Evolutionary conservation across 2,888 invertebrate species (phyloP), one percentile per base, ranked within the genome.

Genomic region (Strigamia crassipes): DNA sequence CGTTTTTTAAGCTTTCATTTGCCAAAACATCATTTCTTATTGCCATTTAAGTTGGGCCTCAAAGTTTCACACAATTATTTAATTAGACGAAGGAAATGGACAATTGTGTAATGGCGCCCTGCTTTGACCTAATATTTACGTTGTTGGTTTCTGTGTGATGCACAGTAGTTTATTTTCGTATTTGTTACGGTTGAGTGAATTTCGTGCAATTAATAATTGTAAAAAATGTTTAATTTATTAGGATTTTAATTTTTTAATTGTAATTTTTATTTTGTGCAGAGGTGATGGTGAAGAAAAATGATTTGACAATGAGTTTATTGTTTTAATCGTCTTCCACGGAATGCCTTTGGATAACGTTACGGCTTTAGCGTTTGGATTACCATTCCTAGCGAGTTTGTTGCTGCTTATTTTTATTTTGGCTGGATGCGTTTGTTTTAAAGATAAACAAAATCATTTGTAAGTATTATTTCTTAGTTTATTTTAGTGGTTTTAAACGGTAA

Each of bases 11-110:
- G 38, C 6, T 4, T 38, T 9, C 38, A 38, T 38, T 38, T 38
- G 38, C 38, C 38, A 6, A 38, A 38, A 38, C 38, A 38, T 38
- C n/a, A 13, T 73, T 27, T 73, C 73, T 31, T 73, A 73, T 27
- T 27, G 31, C 73, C 27, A 73, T 73, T 73, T 73, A 73, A 56
- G 56, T 56, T 15, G n/a, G 73, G 23, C 73, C 13, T 5, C 73
- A 73, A 73, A 31, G 73, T 73, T 73, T 73, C 73, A 73, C 73
- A 73, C 31, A 73, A 73, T 73, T 73, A 73, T 31, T 73, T 73
- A 73, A 73, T 73, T 27, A 73, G 10, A 27, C 31, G 23, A 73
- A 73, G 73, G 73, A 73, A 73, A 31, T 73, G 31, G 73, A 73
- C 73, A 73, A 73, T 73, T 73, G 73, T 31, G 13, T 13, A 73